Evolutionary conservation across 2,797 vertebrate species (phyloP).

Genomic region (Echiichthys vipera): DNA sequence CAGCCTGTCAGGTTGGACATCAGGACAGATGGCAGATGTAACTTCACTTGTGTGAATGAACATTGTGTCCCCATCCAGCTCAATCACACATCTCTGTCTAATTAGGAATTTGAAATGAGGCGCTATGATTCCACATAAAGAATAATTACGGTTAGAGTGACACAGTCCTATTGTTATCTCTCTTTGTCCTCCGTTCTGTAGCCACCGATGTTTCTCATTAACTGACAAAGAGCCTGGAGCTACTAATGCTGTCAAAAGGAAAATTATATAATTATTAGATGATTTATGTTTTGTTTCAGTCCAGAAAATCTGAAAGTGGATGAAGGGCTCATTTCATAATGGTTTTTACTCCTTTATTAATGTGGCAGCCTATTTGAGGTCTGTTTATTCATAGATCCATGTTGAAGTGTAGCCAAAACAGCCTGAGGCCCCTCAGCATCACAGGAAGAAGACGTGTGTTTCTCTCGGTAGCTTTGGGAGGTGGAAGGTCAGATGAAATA

Average conservation of each 20-base stretch:
- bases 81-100: conserved; percentile 5
- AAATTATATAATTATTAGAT: conserved; percentile 14
- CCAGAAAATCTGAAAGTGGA: neutral
- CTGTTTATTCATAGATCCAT: neutral
- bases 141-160: conserved; percentile 5
- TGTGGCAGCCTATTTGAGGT: neutral
- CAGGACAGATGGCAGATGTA: neutral
- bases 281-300: conserved; percentile 12
- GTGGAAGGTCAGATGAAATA: neutral
- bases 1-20: too few relatives aligned
- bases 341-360: conserved; percentile 8
- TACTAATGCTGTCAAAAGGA: neutral
- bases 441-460: neutral
- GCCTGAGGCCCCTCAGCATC: neutral
- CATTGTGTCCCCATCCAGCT: neutral
- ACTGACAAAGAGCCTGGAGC: conserved; percentile 19
- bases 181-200: conserved; percentile 12
- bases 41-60: too few relatives aligned
- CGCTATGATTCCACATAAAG: neutral
- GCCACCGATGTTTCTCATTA: conserved; percentile 20
- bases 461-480: neutral
- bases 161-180: neutral
- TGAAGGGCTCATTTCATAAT: neutral
- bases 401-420: neutral
- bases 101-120: conserved; percentile 24